phyloP scores from a whole-genome alignment of 2,797 vertebrate genomes.

The Myotis pilosus region DNA sequence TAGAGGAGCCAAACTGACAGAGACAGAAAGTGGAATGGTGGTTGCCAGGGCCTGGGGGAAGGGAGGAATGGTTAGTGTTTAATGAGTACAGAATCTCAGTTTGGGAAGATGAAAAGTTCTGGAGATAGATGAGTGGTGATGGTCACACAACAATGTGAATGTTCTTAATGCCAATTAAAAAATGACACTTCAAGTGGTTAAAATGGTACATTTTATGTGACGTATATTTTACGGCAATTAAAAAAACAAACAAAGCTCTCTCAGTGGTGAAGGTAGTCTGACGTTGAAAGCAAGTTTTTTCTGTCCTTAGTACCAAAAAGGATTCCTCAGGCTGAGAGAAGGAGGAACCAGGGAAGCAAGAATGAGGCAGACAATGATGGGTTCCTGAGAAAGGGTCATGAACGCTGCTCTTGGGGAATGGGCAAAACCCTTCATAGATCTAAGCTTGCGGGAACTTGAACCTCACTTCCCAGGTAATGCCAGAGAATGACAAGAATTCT shows the following conservation, averaged over 20 bases:
- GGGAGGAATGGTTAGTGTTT: background rate
- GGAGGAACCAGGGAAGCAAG: background rate
- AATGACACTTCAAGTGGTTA: background rate
- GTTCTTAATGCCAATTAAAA: background rate
- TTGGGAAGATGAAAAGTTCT: background rate
- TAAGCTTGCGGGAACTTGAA: background rate
- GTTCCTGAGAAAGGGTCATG: background rate
- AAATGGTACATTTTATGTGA: background rate
- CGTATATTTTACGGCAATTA: background rate
- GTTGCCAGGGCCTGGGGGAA: background rate
- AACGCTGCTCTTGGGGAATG: background rate
- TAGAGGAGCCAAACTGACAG: background rate
- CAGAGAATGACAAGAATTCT: background rate
- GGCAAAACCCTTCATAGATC: background rate
- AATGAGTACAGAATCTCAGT: background rate
- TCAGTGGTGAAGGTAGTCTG: background rate
- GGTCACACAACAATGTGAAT: background rate
- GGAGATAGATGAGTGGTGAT: background rate
- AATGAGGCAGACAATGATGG: background rate
- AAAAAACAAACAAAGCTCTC: background rate
- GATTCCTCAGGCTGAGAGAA: background rate
- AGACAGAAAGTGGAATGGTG: background rate
- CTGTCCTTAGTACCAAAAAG: background rate
- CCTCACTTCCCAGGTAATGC: background rate
- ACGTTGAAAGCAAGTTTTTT: background rate